Evolutionary conservation across 2,113 vertebrate species (phyloP).

Genomic region (Apeltes quadracus): DNA sequence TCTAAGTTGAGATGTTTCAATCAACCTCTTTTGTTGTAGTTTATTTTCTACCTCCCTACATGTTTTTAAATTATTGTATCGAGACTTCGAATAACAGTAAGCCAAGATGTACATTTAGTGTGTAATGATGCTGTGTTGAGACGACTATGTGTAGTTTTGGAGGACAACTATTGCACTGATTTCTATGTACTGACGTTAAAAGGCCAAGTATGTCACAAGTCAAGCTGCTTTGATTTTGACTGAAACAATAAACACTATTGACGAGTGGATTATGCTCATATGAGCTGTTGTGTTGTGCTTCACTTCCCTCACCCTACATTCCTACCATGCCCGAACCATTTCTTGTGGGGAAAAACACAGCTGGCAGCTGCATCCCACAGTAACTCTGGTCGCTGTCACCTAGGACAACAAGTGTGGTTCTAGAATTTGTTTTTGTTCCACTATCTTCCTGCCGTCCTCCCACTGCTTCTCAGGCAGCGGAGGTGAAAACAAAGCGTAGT

Average conservation of each 20-base stretch:
- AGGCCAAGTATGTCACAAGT: conserved; percentile 20
- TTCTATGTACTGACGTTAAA: conserved; percentile 7
- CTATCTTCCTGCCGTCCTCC: conserved; percentile 51
- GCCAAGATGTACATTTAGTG: conserved; percentile 27
- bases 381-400: neutral
- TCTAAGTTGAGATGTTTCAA: neutral
- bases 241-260: conserved; percentile 58
- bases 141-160: conserved; percentile 20
- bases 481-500: conserved; percentile 4
- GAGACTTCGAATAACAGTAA: neutral
- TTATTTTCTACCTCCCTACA: conserved; percentile 51
- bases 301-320: conserved; percentile 21
- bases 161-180: conserved; percentile 20
- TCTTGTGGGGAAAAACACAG: conserved; percentile 31
- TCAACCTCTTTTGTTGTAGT: conserved; percentile 19
- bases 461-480: conserved; percentile 48
- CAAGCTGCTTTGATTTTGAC: conserved; percentile 35
- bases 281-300: conserved; percentile 28
- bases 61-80: conserved; percentile 29
- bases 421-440: conserved; percentile 49
- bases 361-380: conserved; percentile 18
- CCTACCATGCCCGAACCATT: conserved; percentile 30
- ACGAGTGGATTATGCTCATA: conserved; percentile 27
- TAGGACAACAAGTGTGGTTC: conserved; percentile 18
- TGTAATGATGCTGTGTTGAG: conserved; percentile 15